Evolutionary conservation across 2,888 invertebrate species (phyloP).

Genomic region (Caenorhabditis sinica): DNA sequence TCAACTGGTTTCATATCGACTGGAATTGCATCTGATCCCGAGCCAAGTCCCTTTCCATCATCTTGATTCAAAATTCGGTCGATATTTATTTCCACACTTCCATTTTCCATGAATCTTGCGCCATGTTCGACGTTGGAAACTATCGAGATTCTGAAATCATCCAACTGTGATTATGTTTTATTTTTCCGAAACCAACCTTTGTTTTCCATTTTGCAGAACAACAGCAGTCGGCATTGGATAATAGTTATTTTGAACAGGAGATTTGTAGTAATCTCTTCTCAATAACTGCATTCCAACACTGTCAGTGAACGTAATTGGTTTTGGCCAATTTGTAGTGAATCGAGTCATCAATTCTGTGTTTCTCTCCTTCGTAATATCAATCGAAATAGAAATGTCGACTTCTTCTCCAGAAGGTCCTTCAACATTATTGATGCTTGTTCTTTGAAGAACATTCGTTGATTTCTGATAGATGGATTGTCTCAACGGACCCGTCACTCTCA

Average conservation of each 20-base stretch:
- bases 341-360: constrained; percentile 71
- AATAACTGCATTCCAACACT: constrained; percentile 75
- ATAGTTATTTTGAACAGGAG: constrained; percentile 68
- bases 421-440: constrained; percentile 60
- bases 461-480: constrained; percentile 61
- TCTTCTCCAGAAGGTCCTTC: constrained; percentile 55
- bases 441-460: constrained; percentile 54
- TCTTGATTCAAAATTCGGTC: constrained; percentile 77
- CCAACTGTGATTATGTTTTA: not conserved
- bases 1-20: constrained; percentile 73
- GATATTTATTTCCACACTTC: constrained; percentile 59
- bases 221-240: constrained; percentile 78
- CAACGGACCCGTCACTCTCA: constrained; percentile 61
- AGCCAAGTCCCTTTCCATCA: constrained; percentile 77
- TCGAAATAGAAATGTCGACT: constrained; percentile 63
- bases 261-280: constrained; percentile 58
- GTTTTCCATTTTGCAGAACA: constrained; percentile 61
- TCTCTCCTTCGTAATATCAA: constrained; percentile 65
- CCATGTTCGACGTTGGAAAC: constrained; percentile 64
- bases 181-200: constrained; percentile 30
- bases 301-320: constrained; percentile 58
- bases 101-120: constrained; percentile 51
- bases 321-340: constrained; percentile 48
- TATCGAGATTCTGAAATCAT: constrained; percentile 45
- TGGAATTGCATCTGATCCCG: constrained; percentile 67